These are phyloP conservation scores for Ganaspis sp. DNA, from an alignment of 1,140 invertebrate species.

Conservation along the genomic window DNA sequence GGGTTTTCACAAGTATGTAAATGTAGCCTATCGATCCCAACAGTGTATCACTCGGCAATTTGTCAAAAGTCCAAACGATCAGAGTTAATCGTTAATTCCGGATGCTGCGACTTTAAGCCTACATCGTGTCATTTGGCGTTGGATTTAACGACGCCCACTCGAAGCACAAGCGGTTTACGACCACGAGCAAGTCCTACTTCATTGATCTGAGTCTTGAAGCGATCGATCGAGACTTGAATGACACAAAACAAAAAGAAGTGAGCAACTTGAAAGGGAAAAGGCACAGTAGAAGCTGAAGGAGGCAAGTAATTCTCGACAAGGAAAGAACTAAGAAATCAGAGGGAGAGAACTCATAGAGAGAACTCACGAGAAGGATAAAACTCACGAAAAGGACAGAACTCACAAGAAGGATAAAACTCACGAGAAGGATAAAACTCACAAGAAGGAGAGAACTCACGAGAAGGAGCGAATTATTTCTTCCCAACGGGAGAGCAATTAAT, in stretches of 20 bases:
- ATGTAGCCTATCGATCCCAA: conserved; percentile 1
- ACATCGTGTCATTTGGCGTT: background rate
- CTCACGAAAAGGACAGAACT: too few species aligned
- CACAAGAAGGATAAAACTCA: too few species aligned
- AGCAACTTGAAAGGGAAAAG: background rate
- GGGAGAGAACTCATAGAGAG: too few species aligned
- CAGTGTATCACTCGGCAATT: conserved; percentile 21
- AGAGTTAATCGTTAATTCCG: conserved; percentile 8
- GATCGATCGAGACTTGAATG: conserved; percentile 6
- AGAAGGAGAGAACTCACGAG: conserved; percentile 18
- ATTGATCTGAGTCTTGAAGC: background rate
- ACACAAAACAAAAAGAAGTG: background rate
- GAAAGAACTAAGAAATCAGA: too few species aligned
- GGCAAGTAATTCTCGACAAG: too few species aligned
- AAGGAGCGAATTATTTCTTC: conserved; percentile 49
- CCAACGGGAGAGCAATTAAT: conserved; percentile 64
- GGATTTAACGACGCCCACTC: conserved; percentile 27
- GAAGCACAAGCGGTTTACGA: background rate
- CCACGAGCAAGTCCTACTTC: background rate
- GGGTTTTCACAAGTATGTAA: background rate
- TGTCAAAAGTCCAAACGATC: conserved; percentile 12
- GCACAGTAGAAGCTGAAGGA: too few species aligned
- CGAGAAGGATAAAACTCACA: too few species aligned
- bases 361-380: too few species aligned
- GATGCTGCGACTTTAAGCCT: conserved; percentile 10